Percentiles rank a stretch among this genome's conserved stretches.
Evolutionary conservation across 2,113 vertebrate species (phyloP).

Genomic region (Numida meleagris): DNA sequence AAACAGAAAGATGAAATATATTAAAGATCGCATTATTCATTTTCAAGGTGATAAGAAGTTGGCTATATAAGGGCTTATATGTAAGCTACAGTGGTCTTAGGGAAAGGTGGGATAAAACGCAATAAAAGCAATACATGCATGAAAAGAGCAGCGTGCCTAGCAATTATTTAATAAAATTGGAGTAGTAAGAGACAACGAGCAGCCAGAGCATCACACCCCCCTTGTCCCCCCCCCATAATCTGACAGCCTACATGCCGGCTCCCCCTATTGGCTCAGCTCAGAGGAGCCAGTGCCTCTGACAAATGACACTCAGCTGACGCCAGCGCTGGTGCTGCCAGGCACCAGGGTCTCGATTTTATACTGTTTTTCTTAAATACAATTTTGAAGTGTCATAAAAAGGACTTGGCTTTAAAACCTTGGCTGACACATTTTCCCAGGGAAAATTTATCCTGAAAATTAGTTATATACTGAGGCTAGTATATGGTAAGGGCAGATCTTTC

Average conservation of each 20-base stretch:
- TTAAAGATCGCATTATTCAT: background rate
- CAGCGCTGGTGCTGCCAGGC: background rate
- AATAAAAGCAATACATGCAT: background rate
- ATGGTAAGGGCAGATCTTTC: background rate
- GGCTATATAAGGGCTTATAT: background rate
- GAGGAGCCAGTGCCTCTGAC: background rate
- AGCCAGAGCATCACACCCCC: background rate
- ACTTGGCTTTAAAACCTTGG: background rate
- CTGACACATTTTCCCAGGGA: background rate
- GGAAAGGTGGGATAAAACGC: background rate
- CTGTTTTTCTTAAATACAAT: background rate
- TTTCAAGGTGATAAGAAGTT: background rate
- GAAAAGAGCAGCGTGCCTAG: background rate
- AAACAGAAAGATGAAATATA: background rate
- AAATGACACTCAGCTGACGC: background rate
- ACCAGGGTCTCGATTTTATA: background rate
- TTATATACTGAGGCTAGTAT: background rate
- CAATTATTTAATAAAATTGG: background rate
- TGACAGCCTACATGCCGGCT: background rate
- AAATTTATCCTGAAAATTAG: background rate
- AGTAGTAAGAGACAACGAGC: background rate
- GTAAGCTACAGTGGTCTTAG: rapidly evolving
- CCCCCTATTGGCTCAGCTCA: background rate
- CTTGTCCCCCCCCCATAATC: background rate
- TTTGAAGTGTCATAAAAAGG: background rate